Conservation (phyloP, 2,888 invertebrate species). For the Malthinus seriepunctatus region DNA sequence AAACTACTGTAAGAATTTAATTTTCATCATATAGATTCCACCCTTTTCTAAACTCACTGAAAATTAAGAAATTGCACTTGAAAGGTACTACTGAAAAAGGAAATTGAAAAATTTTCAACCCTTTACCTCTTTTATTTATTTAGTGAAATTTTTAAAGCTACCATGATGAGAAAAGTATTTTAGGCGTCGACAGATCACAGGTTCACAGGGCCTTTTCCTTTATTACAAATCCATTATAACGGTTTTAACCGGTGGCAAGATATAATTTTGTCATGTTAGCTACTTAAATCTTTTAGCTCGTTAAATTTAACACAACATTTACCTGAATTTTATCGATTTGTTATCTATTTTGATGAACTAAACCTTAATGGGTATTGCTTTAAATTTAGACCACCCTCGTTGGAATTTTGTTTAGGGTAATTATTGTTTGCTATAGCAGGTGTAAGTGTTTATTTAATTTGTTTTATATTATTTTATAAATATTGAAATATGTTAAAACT, state of each 20-base stretch:
- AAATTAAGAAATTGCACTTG: neutral
- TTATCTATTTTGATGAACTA: constrained; percentile 5
- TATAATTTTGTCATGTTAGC: neutral
- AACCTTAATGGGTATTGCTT: constrained; percentile 3
- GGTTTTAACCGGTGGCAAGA: no score
- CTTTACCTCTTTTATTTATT: neutral
- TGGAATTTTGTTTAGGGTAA: constrained; percentile 3
- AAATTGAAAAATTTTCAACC: neutral
- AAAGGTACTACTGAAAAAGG: neutral
- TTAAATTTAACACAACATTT: constrained; percentile 4
- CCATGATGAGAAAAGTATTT: no score
- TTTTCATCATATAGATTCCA: constrained; percentile 42
- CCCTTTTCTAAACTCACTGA: neutral
- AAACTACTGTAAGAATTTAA: constrained; percentile 55
- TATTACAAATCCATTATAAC: no score
- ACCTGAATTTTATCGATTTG: constrained; percentile 6
- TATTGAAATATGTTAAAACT: no score
- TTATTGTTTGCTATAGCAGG: neutral
- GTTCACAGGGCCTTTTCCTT: no score
- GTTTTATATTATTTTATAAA: neutral
- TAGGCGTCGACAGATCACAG: neutral
- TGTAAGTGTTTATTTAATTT: neutral
- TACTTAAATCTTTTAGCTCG: constrained; percentile 3
- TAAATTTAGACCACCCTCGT: constrained; percentile 3
- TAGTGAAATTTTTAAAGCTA: neutral